phyloP scores from a whole-genome alignment of 2,113 vertebrate species.

The Megaleporinus macrocephalus region DNA sequence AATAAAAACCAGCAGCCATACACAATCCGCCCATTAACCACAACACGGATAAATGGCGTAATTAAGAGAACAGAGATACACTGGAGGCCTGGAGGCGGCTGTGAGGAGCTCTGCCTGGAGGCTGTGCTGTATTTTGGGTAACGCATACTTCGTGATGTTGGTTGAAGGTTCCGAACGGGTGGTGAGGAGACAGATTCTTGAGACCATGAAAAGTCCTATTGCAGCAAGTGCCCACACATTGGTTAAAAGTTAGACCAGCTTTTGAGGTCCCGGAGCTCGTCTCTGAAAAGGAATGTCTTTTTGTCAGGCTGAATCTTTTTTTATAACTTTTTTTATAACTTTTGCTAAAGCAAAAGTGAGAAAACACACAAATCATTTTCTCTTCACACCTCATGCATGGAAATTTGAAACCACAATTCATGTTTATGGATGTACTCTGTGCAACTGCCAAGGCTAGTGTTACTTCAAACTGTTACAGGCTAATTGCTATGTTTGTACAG shows the following conservation, averaged over 20 bases:
- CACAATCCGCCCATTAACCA: constrained; percentile 28
- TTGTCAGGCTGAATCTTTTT: too few species aligned
- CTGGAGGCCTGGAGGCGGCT: constrained; percentile 17
- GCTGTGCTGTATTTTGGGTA: background rate
- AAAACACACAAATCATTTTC: background rate
- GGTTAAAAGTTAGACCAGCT: background rate
- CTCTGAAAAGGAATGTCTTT: background rate
- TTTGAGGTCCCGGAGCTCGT: background rate
- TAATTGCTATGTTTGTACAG: background rate
- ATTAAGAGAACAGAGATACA: constrained; percentile 25
- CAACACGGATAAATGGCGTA: constrained; percentile 12
- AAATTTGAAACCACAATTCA: background rate
- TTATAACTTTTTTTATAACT: background rate
- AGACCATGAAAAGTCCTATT: background rate
- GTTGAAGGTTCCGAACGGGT: background rate
- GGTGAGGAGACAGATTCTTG: background rate
- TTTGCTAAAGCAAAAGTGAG: background rate
- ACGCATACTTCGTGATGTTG: background rate
- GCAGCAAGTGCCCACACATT: background rate
- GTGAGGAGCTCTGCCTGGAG: background rate
- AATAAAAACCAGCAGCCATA: constrained; percentile 30
- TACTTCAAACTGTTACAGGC: background rate
- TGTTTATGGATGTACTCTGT: background rate
- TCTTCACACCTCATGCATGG: background rate
- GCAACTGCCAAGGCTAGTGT: too few species aligned